phyloP scores from a whole-genome alignment of 2,888 invertebrate species.

The Agrotis clavis region DNA sequence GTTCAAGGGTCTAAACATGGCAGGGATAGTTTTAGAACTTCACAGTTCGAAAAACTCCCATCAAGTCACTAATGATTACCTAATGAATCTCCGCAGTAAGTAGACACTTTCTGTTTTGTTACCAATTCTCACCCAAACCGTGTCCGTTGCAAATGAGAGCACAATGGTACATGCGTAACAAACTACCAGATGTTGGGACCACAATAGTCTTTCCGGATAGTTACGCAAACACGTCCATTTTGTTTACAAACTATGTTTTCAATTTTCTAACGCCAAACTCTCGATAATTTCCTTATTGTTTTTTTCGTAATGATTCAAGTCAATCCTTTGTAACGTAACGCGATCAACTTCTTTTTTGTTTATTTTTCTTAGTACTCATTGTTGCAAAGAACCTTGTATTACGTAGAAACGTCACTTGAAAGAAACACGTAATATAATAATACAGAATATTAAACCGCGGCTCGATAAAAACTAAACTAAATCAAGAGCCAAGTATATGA shows the following conservation, averaged over 20 bases:
- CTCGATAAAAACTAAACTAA: slow-evolving; percentile 33
- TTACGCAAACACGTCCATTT: slow-evolving; percentile 81
- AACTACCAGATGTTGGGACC: slow-evolving; percentile 83
- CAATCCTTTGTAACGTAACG: slow-evolving; percentile 45
- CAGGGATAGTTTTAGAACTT: background rate
- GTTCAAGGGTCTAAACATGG: too few relatives aligned
- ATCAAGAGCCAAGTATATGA: slow-evolving; percentile 35
- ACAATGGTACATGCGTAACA: slow-evolving; percentile 83
- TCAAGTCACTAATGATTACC: slow-evolving; percentile 33
- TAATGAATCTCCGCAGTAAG: slow-evolving; percentile 29
- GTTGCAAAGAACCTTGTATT: slow-evolving; percentile 23
- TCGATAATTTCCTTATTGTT: slow-evolving; percentile 58
- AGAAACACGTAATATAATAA: slow-evolving; percentile 2
- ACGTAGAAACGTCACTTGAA: background rate
- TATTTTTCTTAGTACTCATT: slow-evolving; percentile 19
- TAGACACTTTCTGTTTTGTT: slow-evolving; percentile 50
- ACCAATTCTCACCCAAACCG: slow-evolving; percentile 71
- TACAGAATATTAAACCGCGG: slow-evolving; percentile 18
- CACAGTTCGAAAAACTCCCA: too few relatives aligned
- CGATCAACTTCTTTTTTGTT: slow-evolving; percentile 19
- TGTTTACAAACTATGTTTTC: slow-evolving; percentile 81
- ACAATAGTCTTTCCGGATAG: slow-evolving; percentile 83
- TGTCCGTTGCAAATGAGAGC: slow-evolving; percentile 79
- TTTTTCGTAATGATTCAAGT: slow-evolving; percentile 41
- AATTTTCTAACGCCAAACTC: slow-evolving; percentile 46